These are phyloP conservation scores for Ips nitidus DNA, from an alignment of 1,140 invertebrate species.

Conservation along the genomic window DNA sequence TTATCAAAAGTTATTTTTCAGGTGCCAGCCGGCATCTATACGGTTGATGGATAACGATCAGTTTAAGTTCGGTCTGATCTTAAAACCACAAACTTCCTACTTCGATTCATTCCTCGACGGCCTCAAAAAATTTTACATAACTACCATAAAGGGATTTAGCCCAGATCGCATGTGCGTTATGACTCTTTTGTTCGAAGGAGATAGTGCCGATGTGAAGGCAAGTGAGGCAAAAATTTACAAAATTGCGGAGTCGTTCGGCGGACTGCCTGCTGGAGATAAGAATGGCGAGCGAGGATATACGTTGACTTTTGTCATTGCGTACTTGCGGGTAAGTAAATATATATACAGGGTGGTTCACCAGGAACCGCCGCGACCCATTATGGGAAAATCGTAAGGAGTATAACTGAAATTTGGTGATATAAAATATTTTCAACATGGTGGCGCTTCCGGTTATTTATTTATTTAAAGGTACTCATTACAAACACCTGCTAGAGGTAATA, in stretches of 20 bases:
- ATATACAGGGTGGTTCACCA: too few species aligned
- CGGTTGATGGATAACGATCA: constrained; percentile 97
- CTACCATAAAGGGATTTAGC: constrained; percentile 87
- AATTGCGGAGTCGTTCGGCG: constrained; percentile 74
- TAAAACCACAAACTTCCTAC: constrained; percentile 77
- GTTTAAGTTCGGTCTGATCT: constrained; percentile 89
- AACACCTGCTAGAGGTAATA: too few species aligned
- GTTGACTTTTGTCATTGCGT: constrained; percentile 98
- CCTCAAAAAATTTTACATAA: constrained; percentile 88
- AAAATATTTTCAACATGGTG: too few species aligned
- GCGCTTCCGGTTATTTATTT: too few species aligned
- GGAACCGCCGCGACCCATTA: too few species aligned
- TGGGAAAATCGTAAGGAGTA: too few species aligned
- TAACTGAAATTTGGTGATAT: too few species aligned
- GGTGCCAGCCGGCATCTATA: constrained; percentile 92
- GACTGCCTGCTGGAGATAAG: constrained; percentile 85
- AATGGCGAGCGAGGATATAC: constrained; percentile 96
- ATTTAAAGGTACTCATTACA: too few species aligned
- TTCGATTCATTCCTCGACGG: constrained; percentile 73
- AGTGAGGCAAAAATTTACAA: constrained; percentile 82
- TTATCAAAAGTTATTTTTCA: too few species aligned
- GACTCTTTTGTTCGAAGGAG: constrained; percentile 91
- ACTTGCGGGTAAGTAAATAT: constrained; percentile 86
- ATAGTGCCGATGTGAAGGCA: constrained; percentile 67
- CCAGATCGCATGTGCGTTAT: constrained; percentile 82